Evolutionary conservation across 1,140 invertebrate genomes (phyloP), one percentile per base, ranked within the genome.

Genomic region (Pissodes strobi): DNA sequence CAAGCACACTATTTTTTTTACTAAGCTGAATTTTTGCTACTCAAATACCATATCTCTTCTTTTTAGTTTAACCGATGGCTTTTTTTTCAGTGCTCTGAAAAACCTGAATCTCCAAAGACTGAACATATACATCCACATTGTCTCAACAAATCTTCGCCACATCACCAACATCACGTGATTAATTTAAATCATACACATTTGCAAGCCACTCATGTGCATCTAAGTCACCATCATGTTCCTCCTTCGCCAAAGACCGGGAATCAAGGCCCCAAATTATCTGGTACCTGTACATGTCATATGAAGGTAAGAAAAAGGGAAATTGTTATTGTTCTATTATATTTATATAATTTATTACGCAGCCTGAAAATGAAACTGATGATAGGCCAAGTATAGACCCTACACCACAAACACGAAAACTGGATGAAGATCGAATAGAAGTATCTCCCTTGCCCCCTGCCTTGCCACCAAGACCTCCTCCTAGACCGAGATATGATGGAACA

Each of bases 401-500:
- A 15, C 19, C 49, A 4, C 68, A 72, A 18, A 43, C 49, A 12
- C 64, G 74, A 43, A 77, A 77, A 59, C 41, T 73, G 8, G 76
- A 77, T 10, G 76, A 78, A 41, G 77, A 78, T 65, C 64, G 76
- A 21, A 78, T 78, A 51, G 77, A 78, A 61, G 70, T 78, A 8
- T 76, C 73, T 2, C 76, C 76, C 17, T 56, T 78, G 45, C 77
- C 77, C 15, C 77, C 77, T 9, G 77, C 77, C n/a, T 60, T 78
- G 49, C 77, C 77, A 0, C 77, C 77, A 19, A 52, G 77, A 60
- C 77, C 77, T 4, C 77, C 77, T n/a, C 77, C 77, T 13, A 70
- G 77, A 52, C 76, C 75, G 2, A 64, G 77, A 58, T 71, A 68
- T 38, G 76, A 78, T 37, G 75, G 68, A 22, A 46, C 30, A 15